phyloP scores from a whole-genome alignment of 1,140 invertebrate species.

The Solenopsis fugax region DNA sequence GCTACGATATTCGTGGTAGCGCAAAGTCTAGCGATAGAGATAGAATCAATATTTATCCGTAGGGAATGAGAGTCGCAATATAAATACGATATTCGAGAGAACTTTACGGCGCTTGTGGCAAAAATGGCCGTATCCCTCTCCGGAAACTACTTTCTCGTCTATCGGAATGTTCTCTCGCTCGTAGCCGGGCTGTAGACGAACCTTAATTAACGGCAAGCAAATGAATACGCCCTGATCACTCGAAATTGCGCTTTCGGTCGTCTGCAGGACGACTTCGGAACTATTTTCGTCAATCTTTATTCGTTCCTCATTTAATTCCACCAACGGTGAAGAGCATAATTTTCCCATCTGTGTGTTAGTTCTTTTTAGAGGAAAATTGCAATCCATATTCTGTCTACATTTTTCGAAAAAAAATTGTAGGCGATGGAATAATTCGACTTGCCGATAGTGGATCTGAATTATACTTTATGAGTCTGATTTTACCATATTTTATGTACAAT shows the following conservation, averaged over 20 bases:
- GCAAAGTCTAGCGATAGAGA: conserved; percentile 34
- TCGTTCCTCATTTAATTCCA: background rate
- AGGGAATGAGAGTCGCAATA: conserved; percentile 56
- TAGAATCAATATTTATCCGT: conserved; percentile 55
- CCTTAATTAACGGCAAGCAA: conserved; percentile 80
- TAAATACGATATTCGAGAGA: conserved; percentile 52
- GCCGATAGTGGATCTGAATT: background rate
- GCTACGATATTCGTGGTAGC: conserved; percentile 19
- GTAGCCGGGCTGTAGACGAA: conserved; percentile 63
- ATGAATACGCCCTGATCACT: conserved; percentile 84
- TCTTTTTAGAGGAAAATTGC: background rate
- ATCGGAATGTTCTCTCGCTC: conserved; percentile 64
- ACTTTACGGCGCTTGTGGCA: conserved; percentile 51
- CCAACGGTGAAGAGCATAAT: background rate
- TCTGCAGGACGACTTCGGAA: conserved; percentile 74
- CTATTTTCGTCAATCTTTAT: conserved; percentile 78
- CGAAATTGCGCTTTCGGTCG: conserved; percentile 76
- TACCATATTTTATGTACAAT: conserved; percentile 29
- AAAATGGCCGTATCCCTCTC: conserved; percentile 37
- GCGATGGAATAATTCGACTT: background rate
- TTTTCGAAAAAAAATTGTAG: background rate
- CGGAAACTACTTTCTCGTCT: conserved; percentile 43
- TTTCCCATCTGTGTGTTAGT: background rate
- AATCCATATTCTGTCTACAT: background rate
- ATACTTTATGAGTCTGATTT: conserved; percentile 28